Conservation (phyloP, 1,140 invertebrate genomes). For the Hypothenemus hampei region DNA sequence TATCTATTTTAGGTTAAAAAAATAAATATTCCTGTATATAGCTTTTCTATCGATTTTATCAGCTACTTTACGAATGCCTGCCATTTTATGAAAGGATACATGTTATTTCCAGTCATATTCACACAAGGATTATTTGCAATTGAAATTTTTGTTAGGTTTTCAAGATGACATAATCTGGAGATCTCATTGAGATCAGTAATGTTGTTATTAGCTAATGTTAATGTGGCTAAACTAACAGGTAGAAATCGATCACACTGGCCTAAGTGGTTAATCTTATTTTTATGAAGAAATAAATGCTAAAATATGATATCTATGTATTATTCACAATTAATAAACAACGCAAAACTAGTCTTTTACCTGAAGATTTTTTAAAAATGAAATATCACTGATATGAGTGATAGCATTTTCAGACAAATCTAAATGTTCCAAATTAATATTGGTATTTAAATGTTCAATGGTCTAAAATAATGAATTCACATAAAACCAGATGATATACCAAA, state of each 20-base stretch:
- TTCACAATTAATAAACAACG: neutral
- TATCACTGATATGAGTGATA: conserved; percentile 76
- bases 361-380: conserved; percentile 73
- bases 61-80: neutral
- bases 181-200: conserved; percentile 85
- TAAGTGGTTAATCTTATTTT: conserved; percentile 78
- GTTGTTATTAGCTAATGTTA: conserved; percentile 80
- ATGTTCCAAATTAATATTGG: conserved; percentile 72
- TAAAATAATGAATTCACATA: conserved; percentile 47
- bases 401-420: conserved; percentile 86
- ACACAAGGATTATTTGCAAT: conserved; percentile 85
- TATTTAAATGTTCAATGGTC: conserved; percentile 80
- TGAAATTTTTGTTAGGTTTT: conserved; percentile 72
- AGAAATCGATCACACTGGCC: conserved; percentile 77
- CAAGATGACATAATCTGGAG: conserved; percentile 70
- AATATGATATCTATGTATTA: conserved; percentile 41
- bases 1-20: too few relatives aligned
- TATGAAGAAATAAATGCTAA: conserved; percentile 79
- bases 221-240: conserved; percentile 64
- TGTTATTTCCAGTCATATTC: conserved; percentile 58
- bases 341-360: conserved; percentile 56
- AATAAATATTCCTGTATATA: too few relatives aligned
- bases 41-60: too few relatives aligned
- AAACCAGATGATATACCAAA: neutral
- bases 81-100: conserved; percentile 58